These are phyloP conservation scores for Lordiphosa mommai DNA, from an alignment of 1,140 invertebrate genomes.

Conservation along the genomic window DNA sequence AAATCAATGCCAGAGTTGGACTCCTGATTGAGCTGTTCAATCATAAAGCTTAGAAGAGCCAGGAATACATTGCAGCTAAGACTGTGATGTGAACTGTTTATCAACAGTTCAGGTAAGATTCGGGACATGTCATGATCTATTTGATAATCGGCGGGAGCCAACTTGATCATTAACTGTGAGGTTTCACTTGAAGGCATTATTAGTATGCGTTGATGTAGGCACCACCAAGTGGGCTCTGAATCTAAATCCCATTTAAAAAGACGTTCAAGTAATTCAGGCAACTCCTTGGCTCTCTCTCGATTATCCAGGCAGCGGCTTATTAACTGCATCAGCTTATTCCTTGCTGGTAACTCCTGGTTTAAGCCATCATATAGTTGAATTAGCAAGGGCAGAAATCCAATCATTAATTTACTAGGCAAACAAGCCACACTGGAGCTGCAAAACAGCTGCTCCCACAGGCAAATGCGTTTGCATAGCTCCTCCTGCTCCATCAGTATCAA, in stretches of 20 bases:
- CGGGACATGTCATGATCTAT: constrained; percentile 19
- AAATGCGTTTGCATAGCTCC: constrained; percentile 36
- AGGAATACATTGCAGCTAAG: constrained; percentile 65
- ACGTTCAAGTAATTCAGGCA: constrained; percentile 22
- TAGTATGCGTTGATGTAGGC: constrained; percentile 38
- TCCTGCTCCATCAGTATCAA: constrained; percentile 59
- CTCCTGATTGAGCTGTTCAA: constrained; percentile 7
- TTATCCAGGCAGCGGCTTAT: constrained; percentile 60
- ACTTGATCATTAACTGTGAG: constrained; percentile 22
- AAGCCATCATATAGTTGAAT: constrained; percentile 46
- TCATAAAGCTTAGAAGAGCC: constrained; percentile 37
- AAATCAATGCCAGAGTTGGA: constrained; percentile 28
- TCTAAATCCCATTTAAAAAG: constrained; percentile 32
- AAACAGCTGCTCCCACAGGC: constrained; percentile 51
- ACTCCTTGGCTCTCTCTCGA: constrained; percentile 26
- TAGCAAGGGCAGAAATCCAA: constrained; percentile 46
- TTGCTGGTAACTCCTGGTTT: constrained; percentile 4
- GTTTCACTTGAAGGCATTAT: constrained; percentile 7
- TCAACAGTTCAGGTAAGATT: constrained; percentile 32
- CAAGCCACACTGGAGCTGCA: constrained; percentile 56
- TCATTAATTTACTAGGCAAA: constrained; percentile 53
- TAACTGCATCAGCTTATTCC: constrained; percentile 15
- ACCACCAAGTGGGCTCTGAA: constrained; percentile 14
- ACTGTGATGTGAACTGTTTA: constrained; percentile 31
- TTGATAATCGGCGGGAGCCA: constrained; percentile 24